Conservation (phyloP, 1,140 invertebrate species). For the Drosophila persimilis region DNA sequence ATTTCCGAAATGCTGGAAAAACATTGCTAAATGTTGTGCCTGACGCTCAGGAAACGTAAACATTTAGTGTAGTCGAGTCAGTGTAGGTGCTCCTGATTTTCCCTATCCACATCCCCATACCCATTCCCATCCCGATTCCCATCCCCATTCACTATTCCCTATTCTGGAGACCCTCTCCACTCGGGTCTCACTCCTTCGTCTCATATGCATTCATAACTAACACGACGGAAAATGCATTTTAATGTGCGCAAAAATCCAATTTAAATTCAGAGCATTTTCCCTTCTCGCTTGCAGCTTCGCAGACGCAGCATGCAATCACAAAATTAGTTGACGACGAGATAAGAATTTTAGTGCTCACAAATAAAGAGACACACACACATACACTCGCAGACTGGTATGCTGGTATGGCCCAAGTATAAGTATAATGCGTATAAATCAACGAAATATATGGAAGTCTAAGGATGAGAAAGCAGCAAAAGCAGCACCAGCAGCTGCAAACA, state of each 20-base stretch:
- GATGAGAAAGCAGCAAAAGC: background rate
- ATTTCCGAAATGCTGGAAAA: slow-evolving; percentile 67
- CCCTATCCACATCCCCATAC: too few species aligned
- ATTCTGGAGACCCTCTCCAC: too few species aligned
- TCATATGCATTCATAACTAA: slow-evolving; percentile 81
- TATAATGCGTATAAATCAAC: slow-evolving; percentile 79
- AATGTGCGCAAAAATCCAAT: slow-evolving; percentile 81
- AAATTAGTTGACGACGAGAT: slow-evolving; percentile 80
- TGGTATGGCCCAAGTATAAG: slow-evolving; percentile 7
- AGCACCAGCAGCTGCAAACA: slow-evolving; percentile 63
- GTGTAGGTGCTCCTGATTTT: slow-evolving; percentile 26
- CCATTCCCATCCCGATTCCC: background rate
- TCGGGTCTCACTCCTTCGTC: slow-evolving; percentile 18
- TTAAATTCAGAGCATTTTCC: slow-evolving; percentile 77
- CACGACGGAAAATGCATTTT: slow-evolving; percentile 76
- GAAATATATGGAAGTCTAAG: slow-evolving; percentile 36
- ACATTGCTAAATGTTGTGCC: slow-evolving; percentile 74
- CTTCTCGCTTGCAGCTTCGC: slow-evolving; percentile 9
- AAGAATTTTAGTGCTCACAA: slow-evolving; percentile 71
- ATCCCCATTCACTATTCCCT: background rate
- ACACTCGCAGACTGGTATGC: slow-evolving; percentile 2
- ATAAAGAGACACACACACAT: slow-evolving; percentile 3
- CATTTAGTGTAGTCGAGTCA: slow-evolving; percentile 69
- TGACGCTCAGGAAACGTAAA: slow-evolving; percentile 77
- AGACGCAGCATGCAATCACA: slow-evolving; percentile 76